Conservation (phyloP, 2,888 invertebrate genomes). For the Congeria kusceri region DNA sequence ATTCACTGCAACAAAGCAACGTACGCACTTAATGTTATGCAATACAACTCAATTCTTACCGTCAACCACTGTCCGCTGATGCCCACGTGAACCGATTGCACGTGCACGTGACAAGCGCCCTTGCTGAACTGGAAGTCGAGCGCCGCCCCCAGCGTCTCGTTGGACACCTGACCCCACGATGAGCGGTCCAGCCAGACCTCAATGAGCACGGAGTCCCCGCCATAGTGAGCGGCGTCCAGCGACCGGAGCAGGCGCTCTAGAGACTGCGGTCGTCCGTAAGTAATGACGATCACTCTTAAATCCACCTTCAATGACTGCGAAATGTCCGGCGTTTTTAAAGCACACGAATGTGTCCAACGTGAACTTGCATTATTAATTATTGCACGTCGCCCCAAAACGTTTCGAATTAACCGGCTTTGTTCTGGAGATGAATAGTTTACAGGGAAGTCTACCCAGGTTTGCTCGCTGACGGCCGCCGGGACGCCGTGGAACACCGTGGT, state of each 20-base stretch:
- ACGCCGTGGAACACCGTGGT: not conserved
- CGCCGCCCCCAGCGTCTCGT: conserved; percentile 1
- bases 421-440: not conserved
- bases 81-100: conserved; percentile 14
- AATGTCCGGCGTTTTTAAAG: not conserved
- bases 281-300: conserved; percentile 14
- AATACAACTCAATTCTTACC: too few species aligned
- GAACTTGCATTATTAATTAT: not conserved
- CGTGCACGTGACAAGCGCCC: conserved; percentile 3
- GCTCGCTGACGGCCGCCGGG: not conserved
- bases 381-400: not conserved
- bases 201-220: conserved; percentile 1
- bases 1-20: too few species aligned
- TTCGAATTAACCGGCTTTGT: too few species aligned
- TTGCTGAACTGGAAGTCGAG: not conserved
- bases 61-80: conserved; percentile 21
- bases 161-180: not conserved
- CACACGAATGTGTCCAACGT: not conserved
- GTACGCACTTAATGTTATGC: too few species aligned
- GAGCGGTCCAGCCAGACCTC: conserved; percentile 27
- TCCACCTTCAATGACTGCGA: not conserved
- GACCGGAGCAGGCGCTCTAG: conserved; percentile 9
- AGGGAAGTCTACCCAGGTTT: not conserved
- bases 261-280: conserved; percentile 5
- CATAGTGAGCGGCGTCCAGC: conserved; percentile 7